Percentiles rank a stretch among this genome's conserved stretches.
Evolutionary conservation across 2,888 invertebrate genomes (phyloP).

Genomic region (Rhamnusium bicolor): DNA sequence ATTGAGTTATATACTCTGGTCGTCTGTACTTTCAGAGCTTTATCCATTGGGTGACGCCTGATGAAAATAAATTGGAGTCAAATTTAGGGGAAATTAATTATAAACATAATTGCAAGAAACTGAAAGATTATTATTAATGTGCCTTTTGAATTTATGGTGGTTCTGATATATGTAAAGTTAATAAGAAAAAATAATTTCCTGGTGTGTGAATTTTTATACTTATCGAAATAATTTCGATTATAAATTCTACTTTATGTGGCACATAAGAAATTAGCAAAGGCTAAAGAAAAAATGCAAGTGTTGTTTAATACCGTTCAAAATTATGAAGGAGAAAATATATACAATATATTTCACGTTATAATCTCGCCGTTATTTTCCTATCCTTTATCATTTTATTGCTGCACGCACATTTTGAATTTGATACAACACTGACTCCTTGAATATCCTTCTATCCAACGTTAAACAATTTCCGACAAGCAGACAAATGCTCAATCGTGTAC

Average conservation of each 20-base stretch:
- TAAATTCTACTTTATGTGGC: no score
- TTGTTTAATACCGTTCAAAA: no score
- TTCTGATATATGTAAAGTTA: neutral
- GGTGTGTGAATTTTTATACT: no score
- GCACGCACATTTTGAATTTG: neutral
- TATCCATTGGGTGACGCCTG: conserved; percentile 10
- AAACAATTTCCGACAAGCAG: neutral
- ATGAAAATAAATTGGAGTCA: neutral
- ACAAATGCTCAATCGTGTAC: neutral
- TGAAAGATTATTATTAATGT: neutral
- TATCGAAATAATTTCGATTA: no score
- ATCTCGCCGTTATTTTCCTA: neutral
- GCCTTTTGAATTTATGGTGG: neutral
- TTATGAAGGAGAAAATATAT: neutral
- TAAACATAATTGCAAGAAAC: neutral
- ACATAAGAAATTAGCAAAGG: no score
- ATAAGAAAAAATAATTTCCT: no score
- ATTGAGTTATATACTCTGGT: conserved; percentile 57
- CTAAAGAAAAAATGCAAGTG: no score
- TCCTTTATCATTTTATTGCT: neutral
- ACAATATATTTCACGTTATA: neutral
- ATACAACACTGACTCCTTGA: neutral
- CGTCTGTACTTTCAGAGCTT: conserved; percentile 26
- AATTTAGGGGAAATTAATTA: conserved; percentile 5
- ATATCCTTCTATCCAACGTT: neutral